Conservation (phyloP, 1,140 invertebrate species). For the Caenorhabditis brenneri region DNA sequence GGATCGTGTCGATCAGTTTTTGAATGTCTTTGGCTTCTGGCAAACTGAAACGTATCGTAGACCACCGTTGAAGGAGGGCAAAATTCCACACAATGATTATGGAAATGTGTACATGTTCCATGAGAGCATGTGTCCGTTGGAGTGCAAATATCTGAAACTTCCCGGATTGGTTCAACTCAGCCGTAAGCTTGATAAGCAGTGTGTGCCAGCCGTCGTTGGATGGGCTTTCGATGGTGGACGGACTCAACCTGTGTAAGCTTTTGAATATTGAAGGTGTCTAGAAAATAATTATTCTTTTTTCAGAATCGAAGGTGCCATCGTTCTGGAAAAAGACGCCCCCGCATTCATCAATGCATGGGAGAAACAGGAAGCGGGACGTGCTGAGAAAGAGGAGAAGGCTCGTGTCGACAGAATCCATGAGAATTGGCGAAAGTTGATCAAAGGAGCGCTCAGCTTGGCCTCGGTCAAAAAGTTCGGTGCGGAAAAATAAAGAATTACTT, state of each 20-base stretch:
- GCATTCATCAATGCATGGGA: slow-evolving; percentile 85
- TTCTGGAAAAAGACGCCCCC: slow-evolving; percentile 87
- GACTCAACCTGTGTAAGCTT: slow-evolving; percentile 79
- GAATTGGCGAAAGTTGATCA: slow-evolving; percentile 61
- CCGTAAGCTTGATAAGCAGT: slow-evolving; percentile 89
- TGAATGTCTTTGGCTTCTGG: slow-evolving; percentile 93
- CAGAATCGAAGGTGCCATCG: slow-evolving; percentile 85
- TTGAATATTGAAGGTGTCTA: not conserved
- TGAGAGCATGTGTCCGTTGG: slow-evolving; percentile 85
- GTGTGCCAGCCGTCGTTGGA: slow-evolving; percentile 88
- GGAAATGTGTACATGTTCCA: slow-evolving; percentile 97
- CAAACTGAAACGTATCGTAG: slow-evolving; percentile 86
- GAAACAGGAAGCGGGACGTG: slow-evolving; percentile 69
- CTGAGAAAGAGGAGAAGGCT: slow-evolving; percentile 28
- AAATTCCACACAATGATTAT: slow-evolving; percentile 92
- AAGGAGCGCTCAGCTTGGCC: slow-evolving; percentile 51
- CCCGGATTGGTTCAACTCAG: slow-evolving; percentile 80
- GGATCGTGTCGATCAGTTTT: slow-evolving; percentile 78
- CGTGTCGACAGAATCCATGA: slow-evolving; percentile 46
- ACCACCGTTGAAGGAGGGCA: slow-evolving; percentile 84
- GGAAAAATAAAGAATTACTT: too few relatives aligned
- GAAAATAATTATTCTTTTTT: slow-evolving; percentile 6
- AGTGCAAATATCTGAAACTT: slow-evolving; percentile 30
- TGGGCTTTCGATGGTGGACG: slow-evolving; percentile 88
- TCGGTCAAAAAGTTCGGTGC: slow-evolving; percentile 53